Evolutionary conservation across 2,797 vertebrate species (phyloP).

Genomic region (Falco columbarius): DNA sequence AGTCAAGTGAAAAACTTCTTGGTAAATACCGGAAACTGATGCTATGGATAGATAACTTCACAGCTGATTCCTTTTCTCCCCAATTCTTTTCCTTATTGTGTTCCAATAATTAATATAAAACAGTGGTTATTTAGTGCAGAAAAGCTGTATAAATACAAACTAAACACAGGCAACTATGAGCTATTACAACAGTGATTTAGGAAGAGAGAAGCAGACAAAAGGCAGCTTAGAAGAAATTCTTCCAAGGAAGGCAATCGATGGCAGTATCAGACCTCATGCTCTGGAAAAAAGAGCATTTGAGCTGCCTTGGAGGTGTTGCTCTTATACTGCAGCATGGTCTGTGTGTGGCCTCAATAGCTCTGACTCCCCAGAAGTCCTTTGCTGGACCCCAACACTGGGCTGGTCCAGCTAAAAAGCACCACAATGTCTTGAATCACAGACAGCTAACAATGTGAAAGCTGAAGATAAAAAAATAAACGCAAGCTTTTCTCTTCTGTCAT

Average conservation of each 20-base stretch:
- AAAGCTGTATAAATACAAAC: not conserved
- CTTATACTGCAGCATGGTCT: fast-evolving
- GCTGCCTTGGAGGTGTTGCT: not conserved
- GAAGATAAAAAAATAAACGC: not conserved
- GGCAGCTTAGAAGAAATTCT: not conserved
- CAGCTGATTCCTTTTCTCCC: not conserved
- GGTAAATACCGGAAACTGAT: not conserved
- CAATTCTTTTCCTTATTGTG: not conserved
- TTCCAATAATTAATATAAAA: not conserved
- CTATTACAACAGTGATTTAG: not conserved
- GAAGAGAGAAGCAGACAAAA: not conserved
- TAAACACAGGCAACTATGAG: not conserved
- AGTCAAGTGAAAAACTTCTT: not conserved
- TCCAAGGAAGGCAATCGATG: not conserved
- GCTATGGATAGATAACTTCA: not conserved
- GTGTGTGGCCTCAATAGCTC: fast-evolving
- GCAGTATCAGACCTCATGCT: not conserved
- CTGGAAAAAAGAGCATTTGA: not conserved
- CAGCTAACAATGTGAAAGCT: not conserved
- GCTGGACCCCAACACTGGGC: not conserved
- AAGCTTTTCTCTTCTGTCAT: not conserved
- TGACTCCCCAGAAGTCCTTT: not conserved
- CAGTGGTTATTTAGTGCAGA: not conserved
- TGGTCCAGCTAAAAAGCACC: not conserved
- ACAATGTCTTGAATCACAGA: not conserved